A percentile compares a stretch with the other conserved stretches of the same genome.
phyloP scores from a whole-genome alignment of 2,888 invertebrate species.

The Eupithecia abbreviata region DNA sequence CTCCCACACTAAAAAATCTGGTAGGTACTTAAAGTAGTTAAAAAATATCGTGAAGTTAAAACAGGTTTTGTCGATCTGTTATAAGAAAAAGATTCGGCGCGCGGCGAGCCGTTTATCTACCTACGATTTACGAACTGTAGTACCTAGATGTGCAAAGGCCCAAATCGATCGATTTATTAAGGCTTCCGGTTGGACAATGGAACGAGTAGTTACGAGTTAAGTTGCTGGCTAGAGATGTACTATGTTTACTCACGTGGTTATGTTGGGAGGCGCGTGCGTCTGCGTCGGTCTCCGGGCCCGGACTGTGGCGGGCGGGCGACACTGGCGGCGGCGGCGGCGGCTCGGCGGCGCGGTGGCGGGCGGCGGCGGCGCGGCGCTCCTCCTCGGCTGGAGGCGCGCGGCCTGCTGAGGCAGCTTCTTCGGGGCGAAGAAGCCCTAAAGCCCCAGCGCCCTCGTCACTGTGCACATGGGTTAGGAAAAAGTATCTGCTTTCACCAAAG shows the following conservation, averaged over 20 bases:
- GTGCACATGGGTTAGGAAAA: no score
- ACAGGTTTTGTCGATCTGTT: constrained; percentile 32
- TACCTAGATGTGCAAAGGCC: background rate
- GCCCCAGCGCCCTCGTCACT: no score
- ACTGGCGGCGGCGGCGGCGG: background rate
- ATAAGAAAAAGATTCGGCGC: constrained; percentile 26
- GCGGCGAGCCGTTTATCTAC: background rate
- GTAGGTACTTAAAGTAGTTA: background rate
- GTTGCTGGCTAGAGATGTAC: background rate
- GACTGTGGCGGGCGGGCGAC: constrained; percentile 27
- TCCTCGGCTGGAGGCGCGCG: background rate
- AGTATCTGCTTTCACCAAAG: no score
- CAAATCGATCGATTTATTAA: constrained; percentile 45
- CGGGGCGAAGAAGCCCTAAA: no score
- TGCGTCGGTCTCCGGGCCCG: constrained; percentile 36
- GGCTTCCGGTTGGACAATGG: constrained; percentile 54
- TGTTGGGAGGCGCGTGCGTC: constrained; percentile 29
- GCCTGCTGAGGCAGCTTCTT: no score
- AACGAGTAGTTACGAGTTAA: background rate
- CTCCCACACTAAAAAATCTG: constrained; percentile 27
- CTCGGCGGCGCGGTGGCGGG: no score
- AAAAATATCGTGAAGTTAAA: constrained; percentile 19
- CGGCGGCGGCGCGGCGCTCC: background rate
- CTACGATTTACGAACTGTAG: background rate
- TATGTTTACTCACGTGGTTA: background rate